Percentiles rank a stretch among this genome's conserved stretches.
Conservation (phyloP, 2,888 invertebrate genomes). For the Abrostola triplasia region DNA sequence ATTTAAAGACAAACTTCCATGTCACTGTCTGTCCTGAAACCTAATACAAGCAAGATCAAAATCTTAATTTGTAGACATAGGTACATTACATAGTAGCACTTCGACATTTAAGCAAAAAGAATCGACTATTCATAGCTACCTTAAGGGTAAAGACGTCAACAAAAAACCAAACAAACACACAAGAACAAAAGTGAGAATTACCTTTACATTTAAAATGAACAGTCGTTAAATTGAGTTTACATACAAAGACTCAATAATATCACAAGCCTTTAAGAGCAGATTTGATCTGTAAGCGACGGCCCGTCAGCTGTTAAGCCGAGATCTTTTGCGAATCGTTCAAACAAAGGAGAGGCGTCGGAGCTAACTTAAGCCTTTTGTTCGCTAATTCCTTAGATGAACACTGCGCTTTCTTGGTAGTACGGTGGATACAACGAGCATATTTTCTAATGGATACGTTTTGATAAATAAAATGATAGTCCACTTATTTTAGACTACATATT, state of each 20-base stretch:
- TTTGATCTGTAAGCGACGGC: conserved; percentile 71
- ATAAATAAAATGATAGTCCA: too few relatives aligned
- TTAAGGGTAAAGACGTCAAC: too few relatives aligned
- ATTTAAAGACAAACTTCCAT: too few relatives aligned
- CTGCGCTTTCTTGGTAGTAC: conserved; percentile 67
- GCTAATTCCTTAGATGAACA: conserved; percentile 79
- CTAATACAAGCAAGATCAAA: too few relatives aligned
- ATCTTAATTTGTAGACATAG: too few relatives aligned
- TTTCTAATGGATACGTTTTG: not conserved
- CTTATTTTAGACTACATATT: too few relatives aligned
- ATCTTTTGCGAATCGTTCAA: conserved; percentile 74
- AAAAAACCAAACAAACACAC: too few relatives aligned
- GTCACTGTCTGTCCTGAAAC: too few relatives aligned
- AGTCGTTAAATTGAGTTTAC: not conserved
- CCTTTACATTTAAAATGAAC: not conserved
- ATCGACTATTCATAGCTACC: too few relatives aligned
- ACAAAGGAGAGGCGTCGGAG: conserved; percentile 73
- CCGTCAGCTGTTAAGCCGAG: conserved; percentile 74
- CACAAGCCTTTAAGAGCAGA: conserved; percentile 55
- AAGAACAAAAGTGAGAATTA: not conserved
- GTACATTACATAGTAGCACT: too few relatives aligned
- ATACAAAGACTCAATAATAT: conserved; percentile 27
- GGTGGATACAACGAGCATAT: conserved; percentile 39
- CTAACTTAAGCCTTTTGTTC: conserved; percentile 84
- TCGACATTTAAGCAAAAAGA: too few relatives aligned